Evolutionary conservation across 2,888 invertebrate genomes (phyloP).

Genomic region (Ligdia adustata): DNA sequence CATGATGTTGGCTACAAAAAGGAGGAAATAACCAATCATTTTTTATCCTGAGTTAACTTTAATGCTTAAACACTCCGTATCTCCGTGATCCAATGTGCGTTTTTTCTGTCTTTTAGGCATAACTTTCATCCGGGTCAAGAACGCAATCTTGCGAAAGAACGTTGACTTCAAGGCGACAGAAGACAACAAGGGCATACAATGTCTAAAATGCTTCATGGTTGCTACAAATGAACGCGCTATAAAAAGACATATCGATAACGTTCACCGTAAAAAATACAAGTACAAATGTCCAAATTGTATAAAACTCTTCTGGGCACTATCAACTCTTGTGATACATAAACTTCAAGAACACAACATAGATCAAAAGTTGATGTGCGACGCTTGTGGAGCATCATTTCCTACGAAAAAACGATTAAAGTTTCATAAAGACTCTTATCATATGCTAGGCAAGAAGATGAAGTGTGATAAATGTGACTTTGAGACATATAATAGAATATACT

Average conservation of each 20-base stretch:
- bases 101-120: neutral
- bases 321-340: conserved; percentile 5
- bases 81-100: too few relatives aligned
- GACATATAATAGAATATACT: neutral
- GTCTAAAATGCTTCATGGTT: neutral
- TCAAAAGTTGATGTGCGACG: conserved; percentile 6
- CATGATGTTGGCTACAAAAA: too few relatives aligned
- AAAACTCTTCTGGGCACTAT: neutral
- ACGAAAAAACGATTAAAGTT: fast-evolving
- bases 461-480: conserved; percentile 7
- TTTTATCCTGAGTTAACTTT: too few relatives aligned
- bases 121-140: neutral
- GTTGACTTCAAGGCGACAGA: neutral
- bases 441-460: conserved; percentile 5
- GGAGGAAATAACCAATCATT: too few relatives aligned
- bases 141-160: neutral
- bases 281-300: neutral
- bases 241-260: neutral
- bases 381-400: neutral
- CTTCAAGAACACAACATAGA: conserved; percentile 9
- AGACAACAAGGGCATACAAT: neutral
- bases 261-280: neutral
- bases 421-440: conserved; percentile 1
- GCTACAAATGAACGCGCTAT: neutral
- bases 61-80: too few relatives aligned